Evolutionary conservation across 2,797 vertebrate species (phyloP).

Genomic region (Podarcis siculus): DNA sequence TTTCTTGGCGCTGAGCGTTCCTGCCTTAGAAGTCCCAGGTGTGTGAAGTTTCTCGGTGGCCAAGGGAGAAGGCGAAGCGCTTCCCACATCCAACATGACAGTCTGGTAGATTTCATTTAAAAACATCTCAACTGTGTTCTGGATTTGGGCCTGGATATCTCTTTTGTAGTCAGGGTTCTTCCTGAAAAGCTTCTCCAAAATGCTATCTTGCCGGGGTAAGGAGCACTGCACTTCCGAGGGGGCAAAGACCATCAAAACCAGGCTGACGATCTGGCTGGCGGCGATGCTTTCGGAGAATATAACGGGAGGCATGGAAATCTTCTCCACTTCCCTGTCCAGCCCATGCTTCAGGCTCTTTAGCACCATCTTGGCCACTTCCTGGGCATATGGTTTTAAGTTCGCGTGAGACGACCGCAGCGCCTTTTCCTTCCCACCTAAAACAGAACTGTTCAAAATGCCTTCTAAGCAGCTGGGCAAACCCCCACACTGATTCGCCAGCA

Average conservation of each 20-base stretch:
- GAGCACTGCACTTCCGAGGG: background rate
- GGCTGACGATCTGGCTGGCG: slow-evolving; percentile 42
- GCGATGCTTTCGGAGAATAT: slow-evolving; percentile 57
- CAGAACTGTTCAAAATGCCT: slow-evolving; percentile 10
- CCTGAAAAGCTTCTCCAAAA: slow-evolving; percentile 24
- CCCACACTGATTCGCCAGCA: background rate
- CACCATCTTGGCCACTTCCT: slow-evolving; percentile 16
- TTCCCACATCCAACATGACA: background rate
- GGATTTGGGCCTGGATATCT: slow-evolving; percentile 22
- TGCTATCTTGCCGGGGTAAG: background rate
- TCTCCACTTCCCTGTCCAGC: slow-evolving; percentile 19
- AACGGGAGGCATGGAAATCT: background rate
- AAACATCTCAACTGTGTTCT: slow-evolving; percentile 1
- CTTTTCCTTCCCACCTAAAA: background rate
- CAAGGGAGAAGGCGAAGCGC: background rate
- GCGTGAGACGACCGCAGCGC: background rate
- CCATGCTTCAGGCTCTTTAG: slow-evolving; percentile 6
- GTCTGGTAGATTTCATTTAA: slow-evolving; percentile 33
- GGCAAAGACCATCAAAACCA: slow-evolving; percentile 7
- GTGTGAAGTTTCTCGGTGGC: background rate
- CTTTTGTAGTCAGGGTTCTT: slow-evolving; percentile 28
- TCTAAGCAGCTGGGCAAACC: slow-evolving; percentile 6
- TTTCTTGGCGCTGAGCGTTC: background rate
- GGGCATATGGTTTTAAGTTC: background rate
- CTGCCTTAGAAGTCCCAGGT: background rate